Percentiles rank a stretch among this genome's conserved stretches.
These are phyloP conservation scores for Sminthurinus aureus DNA, from an alignment of 2,888 invertebrate species.

Conservation along the genomic window DNA sequence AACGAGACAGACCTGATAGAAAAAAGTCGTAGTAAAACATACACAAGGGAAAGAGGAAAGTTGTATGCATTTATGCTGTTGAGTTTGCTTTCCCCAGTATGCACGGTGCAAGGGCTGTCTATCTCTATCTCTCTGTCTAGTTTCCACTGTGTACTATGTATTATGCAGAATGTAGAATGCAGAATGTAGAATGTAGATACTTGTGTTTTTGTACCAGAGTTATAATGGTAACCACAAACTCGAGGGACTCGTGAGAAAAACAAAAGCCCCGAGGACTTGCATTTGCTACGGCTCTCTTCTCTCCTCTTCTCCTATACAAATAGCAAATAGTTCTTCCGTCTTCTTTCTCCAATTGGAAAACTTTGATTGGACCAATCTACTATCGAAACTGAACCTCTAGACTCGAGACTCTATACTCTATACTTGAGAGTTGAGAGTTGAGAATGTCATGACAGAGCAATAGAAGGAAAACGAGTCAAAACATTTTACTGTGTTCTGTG, in stretches of 20 bases:
- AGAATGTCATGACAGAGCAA: conserved; percentile 6
- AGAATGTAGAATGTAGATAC: conserved; percentile 8
- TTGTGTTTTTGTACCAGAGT: conserved; percentile 20
- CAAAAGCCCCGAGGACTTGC: conserved; percentile 37
- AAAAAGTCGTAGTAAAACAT: not conserved
- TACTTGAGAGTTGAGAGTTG: not conserved
- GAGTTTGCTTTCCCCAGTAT: not conserved
- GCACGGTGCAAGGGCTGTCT: no score
- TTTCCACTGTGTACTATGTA: no score
- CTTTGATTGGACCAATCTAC: conserved; percentile 38
- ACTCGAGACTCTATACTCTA: not conserved
- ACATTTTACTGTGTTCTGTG: not conserved
- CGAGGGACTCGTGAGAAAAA: conserved; percentile 36
- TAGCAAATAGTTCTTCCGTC: not conserved
- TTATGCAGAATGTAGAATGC: not conserved
- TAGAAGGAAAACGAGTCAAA: not conserved
- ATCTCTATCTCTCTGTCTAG: not conserved
- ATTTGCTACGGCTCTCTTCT: conserved; percentile 32
- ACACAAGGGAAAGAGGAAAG: not conserved
- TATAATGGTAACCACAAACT: conserved; percentile 33
- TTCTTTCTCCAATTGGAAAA: conserved; percentile 36
- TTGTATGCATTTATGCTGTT: not conserved
- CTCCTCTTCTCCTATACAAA: not conserved
- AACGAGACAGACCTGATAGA: not conserved
- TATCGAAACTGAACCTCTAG: conserved; percentile 10